phyloP scores from a whole-genome alignment of 1,140 invertebrate species.

The Drosophila cardini region DNA sequence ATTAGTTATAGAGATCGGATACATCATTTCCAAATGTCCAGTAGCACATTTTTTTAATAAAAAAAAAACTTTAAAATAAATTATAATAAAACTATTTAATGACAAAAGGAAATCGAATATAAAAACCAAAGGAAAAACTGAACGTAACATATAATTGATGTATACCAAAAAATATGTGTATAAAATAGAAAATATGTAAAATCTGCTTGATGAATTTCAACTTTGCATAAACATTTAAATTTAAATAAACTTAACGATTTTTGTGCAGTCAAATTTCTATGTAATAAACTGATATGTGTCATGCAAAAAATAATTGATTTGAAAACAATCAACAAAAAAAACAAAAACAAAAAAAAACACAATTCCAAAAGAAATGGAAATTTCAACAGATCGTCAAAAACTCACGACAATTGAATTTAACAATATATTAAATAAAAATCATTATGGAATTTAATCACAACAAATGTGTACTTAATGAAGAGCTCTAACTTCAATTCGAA shows the following conservation, averaged over 20 bases:
- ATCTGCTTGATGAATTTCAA: slow-evolving; percentile 43
- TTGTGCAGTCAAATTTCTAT: slow-evolving; percentile 52
- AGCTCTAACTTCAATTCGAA: neutral
- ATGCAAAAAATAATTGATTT: slow-evolving; percentile 60
- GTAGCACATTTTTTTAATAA: slow-evolving; percentile 71
- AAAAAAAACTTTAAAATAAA: slow-evolving; percentile 46
- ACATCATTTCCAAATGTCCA: slow-evolving; percentile 58
- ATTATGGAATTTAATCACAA: slow-evolving; percentile 62
- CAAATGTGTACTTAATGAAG: neutral
- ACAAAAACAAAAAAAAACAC: slow-evolving; percentile 21
- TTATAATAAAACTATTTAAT: slow-evolving; percentile 26
- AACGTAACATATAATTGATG: slow-evolving; percentile 69
- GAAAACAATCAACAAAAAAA: slow-evolving; percentile 29
- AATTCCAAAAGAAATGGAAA: slow-evolving; percentile 21
- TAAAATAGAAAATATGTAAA: slow-evolving; percentile 58
- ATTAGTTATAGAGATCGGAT: slow-evolving; percentile 39
- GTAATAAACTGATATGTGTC: slow-evolving; percentile 61
- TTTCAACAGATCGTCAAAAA: slow-evolving; percentile 44
- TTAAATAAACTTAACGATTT: slow-evolving; percentile 15
- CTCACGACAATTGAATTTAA: slow-evolving; percentile 64
- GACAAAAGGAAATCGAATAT: slow-evolving; percentile 12
- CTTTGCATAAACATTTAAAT: slow-evolving; percentile 38
- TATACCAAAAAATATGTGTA: slow-evolving; percentile 70
- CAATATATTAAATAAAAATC: slow-evolving; percentile 79
- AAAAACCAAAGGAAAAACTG: slow-evolving; percentile 25